These are phyloP conservation scores for Melangyna quadrimaculata DNA, from an alignment of 2,888 invertebrate genomes.

Conservation along the genomic window DNA sequence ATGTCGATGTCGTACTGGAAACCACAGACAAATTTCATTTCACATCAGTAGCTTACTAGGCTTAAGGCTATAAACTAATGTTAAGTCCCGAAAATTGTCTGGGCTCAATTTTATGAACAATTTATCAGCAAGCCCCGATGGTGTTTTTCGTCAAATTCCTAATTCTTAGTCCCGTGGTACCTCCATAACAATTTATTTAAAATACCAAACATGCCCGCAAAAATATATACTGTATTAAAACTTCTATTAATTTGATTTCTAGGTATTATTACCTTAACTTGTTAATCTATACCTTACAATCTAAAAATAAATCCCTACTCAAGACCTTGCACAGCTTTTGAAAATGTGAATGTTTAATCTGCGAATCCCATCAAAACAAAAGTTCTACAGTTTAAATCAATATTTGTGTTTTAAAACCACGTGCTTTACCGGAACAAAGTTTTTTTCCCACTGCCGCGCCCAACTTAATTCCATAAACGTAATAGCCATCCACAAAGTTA, in stretches of 20 bases:
- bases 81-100: too few relatives aligned
- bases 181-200: too few relatives aligned
- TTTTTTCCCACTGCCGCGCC: conserved; percentile 34
- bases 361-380: not conserved
- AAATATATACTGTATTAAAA: not conserved
- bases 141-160: too few relatives aligned
- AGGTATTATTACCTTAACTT: not conserved
- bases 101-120: too few relatives aligned
- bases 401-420: conserved; percentile 38
- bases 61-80: too few relatives aligned
- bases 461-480: conserved; percentile 72
- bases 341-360: not conserved
- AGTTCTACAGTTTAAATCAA: conserved; percentile 52
- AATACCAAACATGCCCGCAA: too few relatives aligned
- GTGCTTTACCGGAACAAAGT: conserved; percentile 50
- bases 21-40: too few relatives aligned
- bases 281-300: not conserved
- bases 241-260: not conserved
- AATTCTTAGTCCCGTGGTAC: too few relatives aligned
- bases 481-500: conserved; percentile 68
- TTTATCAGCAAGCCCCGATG: too few relatives aligned
- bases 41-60: too few relatives aligned
- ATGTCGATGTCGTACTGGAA: too few relatives aligned
- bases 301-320: not conserved
- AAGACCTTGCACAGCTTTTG: not conserved